phyloP scores from a whole-genome alignment of 2,113 vertebrate species.

The Tricholaema leucomelas region DNA sequence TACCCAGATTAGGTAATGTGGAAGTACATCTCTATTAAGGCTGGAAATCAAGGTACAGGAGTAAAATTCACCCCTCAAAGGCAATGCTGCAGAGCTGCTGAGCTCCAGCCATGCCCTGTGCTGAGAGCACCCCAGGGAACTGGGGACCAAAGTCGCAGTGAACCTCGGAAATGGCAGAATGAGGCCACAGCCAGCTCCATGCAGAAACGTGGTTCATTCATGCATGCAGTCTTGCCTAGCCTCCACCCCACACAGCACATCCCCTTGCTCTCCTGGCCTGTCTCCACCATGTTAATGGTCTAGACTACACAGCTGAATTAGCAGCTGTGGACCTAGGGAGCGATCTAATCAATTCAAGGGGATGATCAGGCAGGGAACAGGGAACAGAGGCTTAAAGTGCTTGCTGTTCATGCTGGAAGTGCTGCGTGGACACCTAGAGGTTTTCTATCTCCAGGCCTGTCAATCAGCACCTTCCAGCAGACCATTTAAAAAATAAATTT shows the following conservation, averaged over 20 bases:
- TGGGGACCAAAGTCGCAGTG: not conserved
- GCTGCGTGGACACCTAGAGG: not conserved
- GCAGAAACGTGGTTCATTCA: not conserved
- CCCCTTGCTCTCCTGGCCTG: not conserved
- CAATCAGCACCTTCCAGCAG: not conserved
- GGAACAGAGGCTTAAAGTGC: not conserved
- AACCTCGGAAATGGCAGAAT: not conserved
- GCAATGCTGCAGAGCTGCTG: not conserved
- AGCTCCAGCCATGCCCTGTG: not conserved
- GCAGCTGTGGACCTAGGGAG: not conserved
- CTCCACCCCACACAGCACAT: not conserved
- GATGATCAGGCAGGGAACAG: not conserved
- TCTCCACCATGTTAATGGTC: not conserved
- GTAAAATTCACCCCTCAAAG: not conserved
- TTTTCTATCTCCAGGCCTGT: not conserved
- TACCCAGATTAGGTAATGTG: not conserved
- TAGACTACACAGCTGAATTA: not conserved
- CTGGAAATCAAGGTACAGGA: not conserved
- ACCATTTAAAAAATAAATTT: constrained; percentile 27
- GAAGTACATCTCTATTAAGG: constrained; percentile 27
- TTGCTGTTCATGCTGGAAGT: not conserved
- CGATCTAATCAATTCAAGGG: not conserved
- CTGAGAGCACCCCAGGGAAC: not conserved
- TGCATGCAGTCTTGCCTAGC: not conserved
- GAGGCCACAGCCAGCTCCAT: not conserved